Base-by-base conservation (phyloP, 2,888 invertebrate genomes). In the Zootermopsis nevadensis region DNA sequence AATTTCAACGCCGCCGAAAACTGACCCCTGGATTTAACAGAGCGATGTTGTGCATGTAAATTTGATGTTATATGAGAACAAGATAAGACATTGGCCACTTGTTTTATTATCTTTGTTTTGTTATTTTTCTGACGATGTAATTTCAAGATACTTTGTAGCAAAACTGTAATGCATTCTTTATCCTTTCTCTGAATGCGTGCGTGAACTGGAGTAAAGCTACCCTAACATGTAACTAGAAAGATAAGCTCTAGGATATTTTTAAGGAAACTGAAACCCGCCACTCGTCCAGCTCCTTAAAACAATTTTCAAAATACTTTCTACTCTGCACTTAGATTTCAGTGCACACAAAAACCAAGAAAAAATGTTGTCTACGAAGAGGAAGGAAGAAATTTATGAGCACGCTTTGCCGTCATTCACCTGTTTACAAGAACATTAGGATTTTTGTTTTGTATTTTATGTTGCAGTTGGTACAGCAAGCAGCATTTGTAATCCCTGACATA, bases 391-490 rank as follows among this genome's bases (percentile, higher is more conserved):
- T 80, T 80, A 80, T 80, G 80, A 69, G 48, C 77, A 82, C 83
- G 82, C 74, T 42, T 66, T 55, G 80, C 80, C 83, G 72, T 83
- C 67, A 55, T 72, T 83, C 83, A 80, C 31, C 79, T 69, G 80
- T 67, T 67, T 83, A 83, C 83, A 79, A 67, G 83, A 79, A 38
- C 83, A 76, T 83, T 83, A 77, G 77, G 79, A 35, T 38, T 35
- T 38, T 42, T 35, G 35, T 38, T 60, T 60, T 60, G 19, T 48
- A 19, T 60, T n/a, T 60, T 27, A 60, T 60, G 60, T 1, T 60
- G 60, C 12, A 60, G 60, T 60, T 60, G 60, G 60, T 27, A 60
- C 6, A 27, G 27, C 60, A 60, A 27, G 60, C 60, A 60, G 27
- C 69, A 69, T 69, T 69, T 69, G 69, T 69, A 69, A 12, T 4